Base-by-base conservation (phyloP, 2,113 vertebrate species). In the Nothocercus julius region DNA sequence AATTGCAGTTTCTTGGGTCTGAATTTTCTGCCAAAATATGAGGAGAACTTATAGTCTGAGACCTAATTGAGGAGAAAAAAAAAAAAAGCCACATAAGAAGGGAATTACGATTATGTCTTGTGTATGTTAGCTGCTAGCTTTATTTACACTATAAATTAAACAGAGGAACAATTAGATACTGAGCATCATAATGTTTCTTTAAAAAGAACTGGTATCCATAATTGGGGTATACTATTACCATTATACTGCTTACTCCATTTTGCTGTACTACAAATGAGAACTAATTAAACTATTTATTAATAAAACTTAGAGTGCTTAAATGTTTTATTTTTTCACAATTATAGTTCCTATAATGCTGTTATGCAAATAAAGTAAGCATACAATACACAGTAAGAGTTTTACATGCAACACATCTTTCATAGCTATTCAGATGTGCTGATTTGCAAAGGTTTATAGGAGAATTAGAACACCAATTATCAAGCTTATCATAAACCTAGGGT, bases 61-160 rank as follows among this genome's bases (percentile, higher is more conserved):
- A 67, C 81, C 3, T 20, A 61, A 47, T 1, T 84, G 40, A 36
- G 8, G 36, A 8, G 36, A 69, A 61, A 78, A 58, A 78, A 90
- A 72, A 11, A 78, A 58, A 0, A 22, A 58, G 4, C 28, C 94
- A 59, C 13, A 56, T 9, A 61, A 19, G 36, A 81, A 15, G 17
- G 9, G 42, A 86, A 69, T 66, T 89, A 34, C 30, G n/a, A 70
- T 67, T 89, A 34, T n/a, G 34, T 74, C 51, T 89, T 93, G 56
- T 27, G 30, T 76, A 53, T 73, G 24, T 38, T 72, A 75, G 28
- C 73, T 93, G 58, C 36, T 92, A 54, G 44, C 53, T 84, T 80
- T 64, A 66, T 95, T 95, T 96, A 86, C 18, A 66, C 7, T 68
- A 69, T 61, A 18, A 86, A 76, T 68, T 75, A 90, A 92, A 86